Evolutionary conservation across 2,888 invertebrate genomes (phyloP).

Genomic region (Sinohyriopsis cumingii): DNA sequence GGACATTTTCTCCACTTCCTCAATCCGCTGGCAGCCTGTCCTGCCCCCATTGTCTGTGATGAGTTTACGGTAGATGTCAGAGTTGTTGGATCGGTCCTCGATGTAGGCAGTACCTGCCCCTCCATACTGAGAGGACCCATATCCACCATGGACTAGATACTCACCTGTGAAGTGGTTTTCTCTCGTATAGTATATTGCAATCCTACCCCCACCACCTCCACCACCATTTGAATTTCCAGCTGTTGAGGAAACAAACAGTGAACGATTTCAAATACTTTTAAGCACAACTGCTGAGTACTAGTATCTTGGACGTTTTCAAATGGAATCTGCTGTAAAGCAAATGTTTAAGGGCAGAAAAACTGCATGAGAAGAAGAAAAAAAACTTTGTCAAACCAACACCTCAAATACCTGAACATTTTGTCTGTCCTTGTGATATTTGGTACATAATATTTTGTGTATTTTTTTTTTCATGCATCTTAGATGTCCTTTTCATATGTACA

Average conservation of each 20-base stretch:
- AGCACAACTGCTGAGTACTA: no score
- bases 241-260: constrained; percentile 7
- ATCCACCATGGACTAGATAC: constrained; percentile 46
- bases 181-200: constrained; percentile 53
- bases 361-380: not conserved
- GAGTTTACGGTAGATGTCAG: constrained; percentile 18
- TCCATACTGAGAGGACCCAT: constrained; percentile 37
- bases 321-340: not conserved
- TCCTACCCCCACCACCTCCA: constrained; percentile 57
- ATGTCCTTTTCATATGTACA: no score
- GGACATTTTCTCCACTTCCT: constrained; percentile 39
- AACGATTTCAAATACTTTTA: not conserved
- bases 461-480: no score
- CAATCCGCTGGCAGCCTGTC: constrained; percentile 37
- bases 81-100: constrained; percentile 24
- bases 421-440: no score
- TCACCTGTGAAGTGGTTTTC: constrained; percentile 51
- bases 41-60: constrained; percentile 44
- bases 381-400: not conserved
- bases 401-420: no score
- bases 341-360: not conserved
- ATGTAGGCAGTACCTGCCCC: constrained; percentile 55
- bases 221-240: constrained; percentile 43
- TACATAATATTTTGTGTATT: no score
- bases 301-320: not conserved